Conservation (phyloP, 2,888 invertebrate genomes). For the Drosophila emarginata region DNA sequence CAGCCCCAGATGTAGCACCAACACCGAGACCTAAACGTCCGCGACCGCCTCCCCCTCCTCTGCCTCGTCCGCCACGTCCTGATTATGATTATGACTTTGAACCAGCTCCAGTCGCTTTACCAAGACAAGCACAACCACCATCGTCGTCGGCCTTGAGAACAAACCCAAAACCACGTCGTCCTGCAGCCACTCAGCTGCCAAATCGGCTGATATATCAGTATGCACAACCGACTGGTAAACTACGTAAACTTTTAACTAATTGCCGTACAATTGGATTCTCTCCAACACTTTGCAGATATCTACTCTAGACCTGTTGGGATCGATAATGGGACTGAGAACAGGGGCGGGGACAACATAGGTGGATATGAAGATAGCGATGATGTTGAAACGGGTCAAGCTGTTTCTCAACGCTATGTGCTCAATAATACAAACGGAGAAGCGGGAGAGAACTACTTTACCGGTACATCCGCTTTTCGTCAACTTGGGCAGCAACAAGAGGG, state of each 20-base stretch:
- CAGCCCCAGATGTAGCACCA: slow-evolving; percentile 12
- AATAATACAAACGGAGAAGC: neutral
- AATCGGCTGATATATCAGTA: slow-evolving; percentile 74
- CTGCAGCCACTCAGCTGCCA: slow-evolving; percentile 51
- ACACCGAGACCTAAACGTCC: slow-evolving; percentile 20
- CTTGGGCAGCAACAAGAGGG: neutral
- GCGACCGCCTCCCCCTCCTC: slow-evolving; percentile 15
- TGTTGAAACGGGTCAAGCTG: neutral
- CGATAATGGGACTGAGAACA: neutral
- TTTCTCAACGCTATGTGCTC: neutral
- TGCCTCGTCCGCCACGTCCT: slow-evolving; percentile 20
- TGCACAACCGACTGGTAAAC: slow-evolving; percentile 78
- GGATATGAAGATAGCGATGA: neutral
- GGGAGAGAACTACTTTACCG: neutral
- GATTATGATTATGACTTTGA: slow-evolving; percentile 14
- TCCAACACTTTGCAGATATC: slow-evolving; percentile 81
- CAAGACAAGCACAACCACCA: slow-evolving; percentile 5
- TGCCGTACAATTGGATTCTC: slow-evolving; percentile 80
- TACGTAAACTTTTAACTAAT: slow-evolving; percentile 78
- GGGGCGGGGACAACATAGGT: neutral
- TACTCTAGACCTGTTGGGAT: slow-evolving; percentile 59
- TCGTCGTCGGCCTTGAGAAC: neutral
- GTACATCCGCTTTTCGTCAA: neutral
- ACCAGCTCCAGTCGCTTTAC: slow-evolving; percentile 19
- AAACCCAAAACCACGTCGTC: slow-evolving; percentile 17